Evolutionary conservation across 2,888 invertebrate genomes (phyloP).

Genomic region (Colletes collaris): DNA sequence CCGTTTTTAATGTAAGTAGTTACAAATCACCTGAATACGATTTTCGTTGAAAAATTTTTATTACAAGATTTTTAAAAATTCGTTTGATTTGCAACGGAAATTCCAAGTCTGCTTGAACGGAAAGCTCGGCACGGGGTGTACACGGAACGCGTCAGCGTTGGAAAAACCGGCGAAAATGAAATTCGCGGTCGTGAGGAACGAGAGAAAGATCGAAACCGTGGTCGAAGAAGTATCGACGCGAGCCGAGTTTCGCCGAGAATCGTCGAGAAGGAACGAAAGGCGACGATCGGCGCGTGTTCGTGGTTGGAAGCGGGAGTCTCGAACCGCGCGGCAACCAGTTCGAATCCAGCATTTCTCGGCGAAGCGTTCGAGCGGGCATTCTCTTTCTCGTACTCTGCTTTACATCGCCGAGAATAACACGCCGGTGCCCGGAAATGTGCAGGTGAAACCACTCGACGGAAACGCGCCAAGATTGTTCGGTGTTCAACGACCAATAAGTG

Average conservation of each 20-base stretch:
- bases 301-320: slow-evolving; percentile 49
- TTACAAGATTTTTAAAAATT: too few species aligned
- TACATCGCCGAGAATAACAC: slow-evolving; percentile 56
- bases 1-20: too few species aligned
- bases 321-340: slow-evolving; percentile 61
- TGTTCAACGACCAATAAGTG: slow-evolving; percentile 2
- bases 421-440: slow-evolving; percentile 49
- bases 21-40: too few species aligned
- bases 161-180: slow-evolving; percentile 1
- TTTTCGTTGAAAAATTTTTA: too few species aligned
- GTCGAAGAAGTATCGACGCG: slow-evolving; percentile 6
- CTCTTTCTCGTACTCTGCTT: slow-evolving; percentile 28
- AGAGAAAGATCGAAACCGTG: neutral
- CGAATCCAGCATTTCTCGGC: slow-evolving; percentile 64
- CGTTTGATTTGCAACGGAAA: too few species aligned
- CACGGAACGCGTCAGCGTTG: neutral
- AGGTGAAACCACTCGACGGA: slow-evolving; percentile 48
- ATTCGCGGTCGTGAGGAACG: slow-evolving; percentile 21
- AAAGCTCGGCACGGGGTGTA: too few species aligned
- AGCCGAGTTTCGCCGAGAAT: slow-evolving; percentile 16
- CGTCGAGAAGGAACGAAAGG: slow-evolving; percentile 26
- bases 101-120: too few species aligned
- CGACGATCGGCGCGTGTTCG: slow-evolving; percentile 15
- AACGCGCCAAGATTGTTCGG: too few species aligned
- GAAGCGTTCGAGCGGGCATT: slow-evolving; percentile 32